phyloP scores from a whole-genome alignment of 2,113 vertebrate genomes.

The Eclectus roratus region DNA sequence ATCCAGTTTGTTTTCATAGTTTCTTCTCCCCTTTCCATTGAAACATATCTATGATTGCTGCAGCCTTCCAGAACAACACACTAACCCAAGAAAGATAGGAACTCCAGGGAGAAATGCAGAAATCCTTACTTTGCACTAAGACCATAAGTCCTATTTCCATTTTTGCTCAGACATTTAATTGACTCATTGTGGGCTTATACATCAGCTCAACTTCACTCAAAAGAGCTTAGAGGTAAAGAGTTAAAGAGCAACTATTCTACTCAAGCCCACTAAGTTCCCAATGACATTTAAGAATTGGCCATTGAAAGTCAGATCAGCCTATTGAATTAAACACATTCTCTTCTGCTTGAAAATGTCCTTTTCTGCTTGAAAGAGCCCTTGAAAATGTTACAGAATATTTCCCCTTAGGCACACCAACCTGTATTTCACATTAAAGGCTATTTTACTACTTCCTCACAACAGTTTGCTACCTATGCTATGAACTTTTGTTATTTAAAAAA shows the following conservation, averaged over 20 bases:
- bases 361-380: not conserved
- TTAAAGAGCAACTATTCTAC: not conserved
- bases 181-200: not conserved
- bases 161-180: not conserved
- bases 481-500: not conserved
- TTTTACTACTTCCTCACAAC: not conserved
- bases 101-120: not conserved
- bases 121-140: not conserved
- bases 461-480: not conserved
- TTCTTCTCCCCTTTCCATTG: not conserved
- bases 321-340: not conserved
- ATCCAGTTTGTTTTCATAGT: not conserved
- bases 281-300: not conserved
- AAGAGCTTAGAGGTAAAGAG: not conserved
- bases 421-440: not conserved
- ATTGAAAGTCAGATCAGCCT: not conserved
- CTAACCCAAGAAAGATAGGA: not conserved
- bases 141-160: not conserved
- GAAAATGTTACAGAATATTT: not conserved
- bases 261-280: not conserved
- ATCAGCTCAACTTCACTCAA: not conserved
- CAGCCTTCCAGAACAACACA: not conserved
- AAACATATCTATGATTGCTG: not conserved
- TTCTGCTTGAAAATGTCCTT: not conserved
- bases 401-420: not conserved